phyloP scores from a whole-genome alignment of 37 sponge, comb jelly and placozoan species.

The Ianthella basta region DNA sequence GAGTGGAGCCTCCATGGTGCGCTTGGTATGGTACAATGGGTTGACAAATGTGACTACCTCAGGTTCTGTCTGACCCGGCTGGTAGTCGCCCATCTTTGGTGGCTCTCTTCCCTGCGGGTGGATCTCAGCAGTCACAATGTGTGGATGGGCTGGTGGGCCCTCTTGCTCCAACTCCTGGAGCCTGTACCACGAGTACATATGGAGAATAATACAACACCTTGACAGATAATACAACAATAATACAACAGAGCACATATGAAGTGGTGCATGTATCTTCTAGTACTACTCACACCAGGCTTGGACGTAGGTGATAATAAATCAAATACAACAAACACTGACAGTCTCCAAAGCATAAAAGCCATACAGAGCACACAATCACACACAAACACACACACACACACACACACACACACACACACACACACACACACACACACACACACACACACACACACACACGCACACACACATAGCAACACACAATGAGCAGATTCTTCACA shows the following conservation, averaged over 20 bases:
- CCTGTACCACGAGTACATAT: not conserved
- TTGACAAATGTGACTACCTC: no score
- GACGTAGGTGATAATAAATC: no score
- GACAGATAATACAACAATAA: no score
- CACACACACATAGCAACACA: not conserved
- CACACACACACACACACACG: constrained; percentile 17
- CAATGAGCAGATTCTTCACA: not conserved
- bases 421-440: not conserved
- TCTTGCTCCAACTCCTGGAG: constrained; percentile 19
- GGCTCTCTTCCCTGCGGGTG: not conserved
- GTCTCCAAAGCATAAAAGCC: no score
- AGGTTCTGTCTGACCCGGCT: not conserved
- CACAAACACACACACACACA: not conserved
- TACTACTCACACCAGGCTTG: no score
- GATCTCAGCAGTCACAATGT: constrained; percentile 8
- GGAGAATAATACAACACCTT: no score
- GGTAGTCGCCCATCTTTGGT: not conserved
- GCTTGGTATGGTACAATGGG: no score
- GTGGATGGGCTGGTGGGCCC: not conserved
- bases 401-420: constrained; percentile 2
- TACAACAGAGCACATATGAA: no score
- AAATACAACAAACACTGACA: no score
- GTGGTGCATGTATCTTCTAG: no score
- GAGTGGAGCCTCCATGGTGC: no score
- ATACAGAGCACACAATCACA: not conserved